Evolutionary conservation across 2,797 vertebrate genomes (phyloP).

Genomic region (Cryptoprocta ferox): DNA sequence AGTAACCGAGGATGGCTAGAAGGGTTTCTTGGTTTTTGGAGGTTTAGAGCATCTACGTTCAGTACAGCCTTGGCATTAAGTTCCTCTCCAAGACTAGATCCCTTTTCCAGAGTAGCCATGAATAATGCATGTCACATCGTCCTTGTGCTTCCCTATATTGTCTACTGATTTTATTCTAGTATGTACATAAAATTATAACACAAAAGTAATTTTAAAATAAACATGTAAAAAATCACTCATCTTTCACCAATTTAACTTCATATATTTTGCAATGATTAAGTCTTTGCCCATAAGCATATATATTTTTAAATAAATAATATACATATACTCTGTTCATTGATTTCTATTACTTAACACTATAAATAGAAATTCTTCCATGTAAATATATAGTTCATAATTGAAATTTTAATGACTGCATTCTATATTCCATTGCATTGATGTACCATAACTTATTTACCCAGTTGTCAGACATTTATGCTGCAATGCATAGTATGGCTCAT

Average conservation of each 20-base stretch:
- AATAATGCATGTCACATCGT: not conserved
- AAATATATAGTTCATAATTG: not conserved
- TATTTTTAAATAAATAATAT: not conserved
- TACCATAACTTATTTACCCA: not conserved
- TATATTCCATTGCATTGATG: not conserved
- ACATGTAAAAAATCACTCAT: not conserved
- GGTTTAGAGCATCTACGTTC: not conserved
- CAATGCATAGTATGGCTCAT: not conserved
- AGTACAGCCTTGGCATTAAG: not conserved
- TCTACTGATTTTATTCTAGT: not conserved
- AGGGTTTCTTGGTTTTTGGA: not conserved
- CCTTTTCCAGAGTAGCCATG: not conserved
- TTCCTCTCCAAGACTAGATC: not conserved
- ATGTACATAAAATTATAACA: not conserved
- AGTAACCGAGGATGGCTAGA: not conserved
- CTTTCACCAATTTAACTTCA: not conserved
- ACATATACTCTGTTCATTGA: not conserved
- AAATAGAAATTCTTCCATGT: not conserved
- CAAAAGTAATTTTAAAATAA: not conserved
- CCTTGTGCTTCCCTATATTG: not conserved
- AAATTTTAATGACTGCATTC: constrained; percentile 7
- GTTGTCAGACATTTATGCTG: not conserved
- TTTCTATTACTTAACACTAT: constrained; percentile 23
- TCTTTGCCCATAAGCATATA: not conserved
- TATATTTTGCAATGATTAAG: not conserved